Conservation (phyloP, 2,113 vertebrate genomes). For the Sorex araneus region DNA sequence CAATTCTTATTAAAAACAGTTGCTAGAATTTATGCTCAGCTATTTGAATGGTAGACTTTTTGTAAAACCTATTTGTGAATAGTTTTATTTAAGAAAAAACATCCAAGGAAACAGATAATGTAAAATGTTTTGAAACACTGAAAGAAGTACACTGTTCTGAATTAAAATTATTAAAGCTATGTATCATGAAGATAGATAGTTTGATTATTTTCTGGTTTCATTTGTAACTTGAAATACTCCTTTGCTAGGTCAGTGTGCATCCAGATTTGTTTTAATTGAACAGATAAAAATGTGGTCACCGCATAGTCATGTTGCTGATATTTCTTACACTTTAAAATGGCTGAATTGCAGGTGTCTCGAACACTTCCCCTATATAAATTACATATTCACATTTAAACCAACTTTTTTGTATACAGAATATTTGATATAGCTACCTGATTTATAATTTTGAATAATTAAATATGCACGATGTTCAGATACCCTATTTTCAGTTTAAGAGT, state of each 20-base stretch:
- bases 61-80: no score
- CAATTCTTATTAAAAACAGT: no score
- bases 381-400: slow-evolving; percentile 9
- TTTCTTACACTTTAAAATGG: background rate
- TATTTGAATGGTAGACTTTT: no score
- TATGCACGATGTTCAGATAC: background rate
- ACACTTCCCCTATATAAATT: slow-evolving; percentile 25
- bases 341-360: slow-evolving; percentile 2
- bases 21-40: no score
- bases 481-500: slow-evolving; percentile 34
- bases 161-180: background rate
- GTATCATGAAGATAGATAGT: background rate
- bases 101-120: no score
- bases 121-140: no score
- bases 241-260: slow-evolving; percentile 56
- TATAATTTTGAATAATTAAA: slow-evolving; percentile 46
- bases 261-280: slow-evolving; percentile 36
- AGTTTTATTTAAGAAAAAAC: no score
- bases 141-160: no score
- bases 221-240: slow-evolving; percentile 36
- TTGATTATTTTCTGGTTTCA: slow-evolving; percentile 13
- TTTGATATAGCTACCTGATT: slow-evolving; percentile 24
- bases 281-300: slow-evolving; percentile 47
- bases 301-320: slow-evolving; percentile 3
- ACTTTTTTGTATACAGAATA: slow-evolving; percentile 22